phyloP scores from a whole-genome alignment of 2,113 vertebrate species.

The Dissostichus mawsoni region DNA sequence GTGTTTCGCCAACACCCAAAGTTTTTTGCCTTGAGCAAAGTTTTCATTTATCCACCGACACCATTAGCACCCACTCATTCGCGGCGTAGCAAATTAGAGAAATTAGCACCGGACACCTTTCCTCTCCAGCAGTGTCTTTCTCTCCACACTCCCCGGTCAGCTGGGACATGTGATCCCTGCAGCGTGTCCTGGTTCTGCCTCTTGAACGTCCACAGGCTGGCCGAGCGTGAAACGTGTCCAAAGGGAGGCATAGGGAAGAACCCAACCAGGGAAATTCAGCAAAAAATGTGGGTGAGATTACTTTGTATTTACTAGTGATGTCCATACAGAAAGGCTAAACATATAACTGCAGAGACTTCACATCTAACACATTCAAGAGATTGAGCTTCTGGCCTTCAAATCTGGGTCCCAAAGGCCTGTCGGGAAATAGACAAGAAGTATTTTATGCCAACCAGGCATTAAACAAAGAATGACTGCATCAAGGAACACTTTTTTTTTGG shows the following conservation, averaged over 20 bases:
- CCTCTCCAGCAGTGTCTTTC: conserved; percentile 4
- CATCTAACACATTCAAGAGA: too few species aligned
- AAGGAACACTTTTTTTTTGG: neutral
- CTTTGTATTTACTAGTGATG: neutral
- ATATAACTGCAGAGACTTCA: neutral
- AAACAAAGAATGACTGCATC: too few species aligned
- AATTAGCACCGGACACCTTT: conserved; percentile 5
- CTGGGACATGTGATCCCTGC: conserved; percentile 63
- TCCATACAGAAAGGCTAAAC: neutral
- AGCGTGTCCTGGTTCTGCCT: conserved; percentile 40
- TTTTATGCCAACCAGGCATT: too few species aligned
- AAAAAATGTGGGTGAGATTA: neutral
- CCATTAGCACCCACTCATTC: neutral
- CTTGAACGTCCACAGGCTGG: conserved; percentile 6
- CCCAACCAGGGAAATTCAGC: neutral
- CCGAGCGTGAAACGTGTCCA: conserved; percentile 16
- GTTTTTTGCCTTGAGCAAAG: neutral
- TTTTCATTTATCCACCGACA: neutral
- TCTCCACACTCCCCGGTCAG: conserved; percentile 24
- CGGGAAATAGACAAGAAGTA: too few species aligned
- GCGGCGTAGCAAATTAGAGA: neutral
- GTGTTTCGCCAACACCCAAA: neutral
- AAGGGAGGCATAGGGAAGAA: neutral
- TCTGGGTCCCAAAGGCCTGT: too few species aligned
- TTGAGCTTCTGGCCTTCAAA: too few species aligned